Conservation (phyloP, 2,888 invertebrate genomes). For the Priocnemis perturbator region DNA sequence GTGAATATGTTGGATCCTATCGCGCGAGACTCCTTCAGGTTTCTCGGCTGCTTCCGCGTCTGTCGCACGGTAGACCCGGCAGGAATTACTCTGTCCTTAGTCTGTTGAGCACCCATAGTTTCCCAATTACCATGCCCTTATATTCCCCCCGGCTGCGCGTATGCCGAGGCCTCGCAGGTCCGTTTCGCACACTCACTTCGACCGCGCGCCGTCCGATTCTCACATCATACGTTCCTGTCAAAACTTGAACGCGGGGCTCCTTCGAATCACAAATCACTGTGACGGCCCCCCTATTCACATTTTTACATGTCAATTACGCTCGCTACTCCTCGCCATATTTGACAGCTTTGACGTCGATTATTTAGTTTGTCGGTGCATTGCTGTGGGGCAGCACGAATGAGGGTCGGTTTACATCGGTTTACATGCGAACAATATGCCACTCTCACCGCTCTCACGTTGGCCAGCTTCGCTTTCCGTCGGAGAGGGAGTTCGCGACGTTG, state of each 20-base stretch:
- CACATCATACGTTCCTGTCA: slow-evolving; percentile 25
- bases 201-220: slow-evolving; percentile 30
- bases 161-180: slow-evolving; percentile 66
- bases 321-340: slow-evolving; percentile 76
- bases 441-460: too few species aligned
- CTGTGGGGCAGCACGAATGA: slow-evolving; percentile 63
- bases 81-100: slow-evolving; percentile 89
- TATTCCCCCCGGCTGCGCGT: slow-evolving; percentile 63
- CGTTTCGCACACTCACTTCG: slow-evolving; percentile 54
- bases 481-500: too few species aligned
- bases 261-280: slow-evolving; percentile 37
- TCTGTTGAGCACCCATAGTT: slow-evolving; percentile 95
- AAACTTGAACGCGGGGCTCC: slow-evolving; percentile 18
- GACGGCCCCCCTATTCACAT: slow-evolving; percentile 50
- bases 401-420: slow-evolving; percentile 35
- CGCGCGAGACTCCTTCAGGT: slow-evolving; percentile 88
- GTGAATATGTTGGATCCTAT: slow-evolving; percentile 95
- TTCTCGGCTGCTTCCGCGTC: slow-evolving; percentile 85
- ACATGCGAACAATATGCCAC: slow-evolving; percentile 11
- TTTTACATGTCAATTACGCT: slow-evolving; percentile 54
- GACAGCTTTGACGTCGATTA: slow-evolving; percentile 79
- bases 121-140: slow-evolving; percentile 74
- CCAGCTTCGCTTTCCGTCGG: too few species aligned
- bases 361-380: slow-evolving; percentile 72
- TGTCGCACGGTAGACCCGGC: slow-evolving; percentile 83